Evolutionary conservation across 2,888 invertebrate genomes (phyloP).

Genomic region (Lathronympha strigana): DNA sequence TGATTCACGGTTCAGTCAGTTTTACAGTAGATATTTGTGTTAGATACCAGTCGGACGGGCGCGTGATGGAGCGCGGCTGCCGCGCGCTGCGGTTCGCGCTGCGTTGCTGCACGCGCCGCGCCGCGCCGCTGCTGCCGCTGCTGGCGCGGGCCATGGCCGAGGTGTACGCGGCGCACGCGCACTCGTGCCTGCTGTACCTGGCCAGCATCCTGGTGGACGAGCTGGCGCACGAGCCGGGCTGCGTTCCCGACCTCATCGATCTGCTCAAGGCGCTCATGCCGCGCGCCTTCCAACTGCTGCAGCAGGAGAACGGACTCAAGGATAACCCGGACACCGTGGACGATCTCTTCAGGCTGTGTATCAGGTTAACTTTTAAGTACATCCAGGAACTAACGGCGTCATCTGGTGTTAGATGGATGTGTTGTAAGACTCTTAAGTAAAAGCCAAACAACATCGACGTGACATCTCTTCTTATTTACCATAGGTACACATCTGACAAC

Average conservation of each 20-base stretch:
- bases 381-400: too few relatives aligned
- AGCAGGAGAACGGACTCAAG: constrained; percentile 90
- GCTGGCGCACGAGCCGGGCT: constrained; percentile 74
- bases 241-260: constrained; percentile 90
- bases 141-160: constrained; percentile 67
- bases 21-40: not conserved
- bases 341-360: constrained; percentile 95
- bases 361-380: constrained; percentile 67
- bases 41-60: constrained; percentile 85
- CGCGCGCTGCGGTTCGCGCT: constrained; percentile 95
- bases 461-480: too few relatives aligned
- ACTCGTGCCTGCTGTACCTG: constrained; percentile 96
- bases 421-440: too few relatives aligned
- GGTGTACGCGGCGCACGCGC: constrained; percentile 90
- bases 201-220: constrained; percentile 90
- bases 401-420: too few relatives aligned
- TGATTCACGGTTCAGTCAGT: too few relatives aligned
- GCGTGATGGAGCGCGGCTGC: constrained; percentile 96
- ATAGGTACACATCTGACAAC: too few relatives aligned
- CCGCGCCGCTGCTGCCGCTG: constrained; percentile 90
- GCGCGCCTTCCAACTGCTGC: constrained; percentile 92
- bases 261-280: constrained; percentile 94
- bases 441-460: too few relatives aligned
- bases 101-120: constrained; percentile 92
- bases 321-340: constrained; percentile 99